Evolutionary conservation across 1,140 invertebrate genomes (phyloP).

Genomic region (Centruroides vittatus): DNA sequence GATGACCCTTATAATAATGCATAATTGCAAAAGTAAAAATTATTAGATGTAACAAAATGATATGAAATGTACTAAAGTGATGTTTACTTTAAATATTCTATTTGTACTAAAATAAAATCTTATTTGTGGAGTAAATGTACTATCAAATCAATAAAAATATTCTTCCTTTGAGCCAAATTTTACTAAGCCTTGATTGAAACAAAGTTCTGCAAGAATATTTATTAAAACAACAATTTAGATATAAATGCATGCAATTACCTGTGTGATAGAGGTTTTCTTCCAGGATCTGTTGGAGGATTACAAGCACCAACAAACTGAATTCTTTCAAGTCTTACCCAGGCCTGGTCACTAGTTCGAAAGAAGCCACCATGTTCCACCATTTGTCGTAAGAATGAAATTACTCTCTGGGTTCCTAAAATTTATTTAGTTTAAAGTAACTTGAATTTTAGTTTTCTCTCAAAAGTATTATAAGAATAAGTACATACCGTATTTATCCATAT

Average conservation of each 20-base stretch:
- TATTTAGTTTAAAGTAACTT: background rate
- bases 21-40: too few relatives aligned
- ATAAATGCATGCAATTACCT: constrained; percentile 34
- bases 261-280: constrained; percentile 92
- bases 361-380: constrained; percentile 81
- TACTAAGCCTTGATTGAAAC: too few relatives aligned
- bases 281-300: constrained; percentile 98
- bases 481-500: constrained; percentile 89
- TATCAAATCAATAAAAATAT: too few relatives aligned
- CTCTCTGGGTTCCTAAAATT: constrained; percentile 63
- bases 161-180: too few relatives aligned
- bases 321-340: constrained; percentile 90
- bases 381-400: constrained; percentile 96
- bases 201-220: too few relatives aligned
- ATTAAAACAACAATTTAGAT: background rate
- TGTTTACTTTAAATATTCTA: too few relatives aligned
- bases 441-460: background rate
- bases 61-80: too few relatives aligned
- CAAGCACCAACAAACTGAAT: constrained; percentile 99
- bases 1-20: too few relatives aligned
- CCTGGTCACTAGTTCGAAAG: constrained; percentile 83
- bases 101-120: too few relatives aligned
- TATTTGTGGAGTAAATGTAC: too few relatives aligned
- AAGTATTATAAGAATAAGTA: background rate
- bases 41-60: too few relatives aligned